phyloP scores from a whole-genome alignment of 2,797 vertebrate species.

The Echiichthys vipera region DNA sequence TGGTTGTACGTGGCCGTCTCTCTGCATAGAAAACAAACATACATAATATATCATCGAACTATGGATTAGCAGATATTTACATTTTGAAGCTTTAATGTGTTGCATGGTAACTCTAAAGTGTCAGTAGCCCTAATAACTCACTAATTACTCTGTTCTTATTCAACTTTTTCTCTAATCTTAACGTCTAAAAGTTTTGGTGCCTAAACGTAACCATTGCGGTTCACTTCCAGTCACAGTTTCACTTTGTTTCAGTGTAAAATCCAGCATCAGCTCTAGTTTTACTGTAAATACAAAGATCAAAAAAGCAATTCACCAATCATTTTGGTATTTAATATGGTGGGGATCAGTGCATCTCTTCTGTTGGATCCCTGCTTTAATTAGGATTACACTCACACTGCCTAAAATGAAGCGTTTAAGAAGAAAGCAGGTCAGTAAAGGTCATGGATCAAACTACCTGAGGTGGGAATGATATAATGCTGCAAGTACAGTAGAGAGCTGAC shows the following conservation, averaged over 20 bases:
- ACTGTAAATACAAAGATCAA: not conserved
- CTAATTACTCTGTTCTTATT: no score
- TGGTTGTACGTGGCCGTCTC: not conserved
- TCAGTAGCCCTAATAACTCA: no score
- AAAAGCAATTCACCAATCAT: not conserved
- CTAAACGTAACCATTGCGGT: no score
- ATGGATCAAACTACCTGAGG: constrained; percentile 16
- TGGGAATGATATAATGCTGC: constrained; percentile 5
- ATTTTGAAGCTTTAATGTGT: not conserved
- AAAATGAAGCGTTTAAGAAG: not conserved
- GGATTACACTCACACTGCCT: constrained; percentile 9
- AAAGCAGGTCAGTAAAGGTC: constrained; percentile 7
- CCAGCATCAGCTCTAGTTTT: not conserved
- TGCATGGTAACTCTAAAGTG: not conserved
- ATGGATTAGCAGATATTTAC: not conserved
- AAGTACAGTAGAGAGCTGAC: constrained; percentile 14
- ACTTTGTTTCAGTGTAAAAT: no score
- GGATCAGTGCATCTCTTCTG: not conserved
- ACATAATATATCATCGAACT: no score
- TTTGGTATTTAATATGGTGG: not conserved
- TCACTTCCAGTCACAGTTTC: no score
- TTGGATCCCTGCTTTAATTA: constrained; percentile 6
- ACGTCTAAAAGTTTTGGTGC: no score
- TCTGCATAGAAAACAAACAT: not conserved
- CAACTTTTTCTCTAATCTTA: no score